These are phyloP conservation scores for Sardina pilchardus DNA, from an alignment of 2,113 vertebrate genomes.

Conservation along the genomic window DNA sequence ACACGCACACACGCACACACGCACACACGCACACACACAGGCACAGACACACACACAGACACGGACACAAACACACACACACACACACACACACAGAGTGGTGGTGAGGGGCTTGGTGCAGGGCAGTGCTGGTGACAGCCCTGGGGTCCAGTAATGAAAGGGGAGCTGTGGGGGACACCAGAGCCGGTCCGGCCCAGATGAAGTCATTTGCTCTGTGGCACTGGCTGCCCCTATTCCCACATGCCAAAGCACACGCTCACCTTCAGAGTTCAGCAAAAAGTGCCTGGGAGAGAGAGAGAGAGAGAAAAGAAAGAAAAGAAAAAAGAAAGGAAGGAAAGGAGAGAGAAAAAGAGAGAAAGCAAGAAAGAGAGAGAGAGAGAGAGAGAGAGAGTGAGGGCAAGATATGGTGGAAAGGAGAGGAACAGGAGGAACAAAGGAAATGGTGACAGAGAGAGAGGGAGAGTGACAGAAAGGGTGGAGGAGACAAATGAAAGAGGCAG, in stretches of 20 bases:
- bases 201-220: constrained; percentile 7
- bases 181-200: background rate
- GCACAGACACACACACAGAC: background rate
- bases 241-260: background rate
- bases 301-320: too few relatives aligned
- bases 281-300: background rate
- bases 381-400: background rate
- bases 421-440: background rate
- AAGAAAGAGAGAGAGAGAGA: too few relatives aligned
- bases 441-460: background rate
- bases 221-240: background rate
- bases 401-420: background rate
- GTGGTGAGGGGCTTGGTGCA: constrained; percentile 24
- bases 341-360: too few relatives aligned
- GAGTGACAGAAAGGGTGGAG: background rate
- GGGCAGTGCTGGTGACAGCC: background rate
- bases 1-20: background rate
- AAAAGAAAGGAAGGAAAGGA: too few relatives aligned
- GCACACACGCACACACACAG: background rate
- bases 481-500: background rate
- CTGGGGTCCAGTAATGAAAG: background rate
- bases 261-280: background rate
- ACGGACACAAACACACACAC: background rate
- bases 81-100: constrained; percentile 25
- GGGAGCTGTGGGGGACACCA: background rate